phyloP scores from a whole-genome alignment of 2,113 vertebrate species.

The Oenanthe melanoleuca region DNA sequence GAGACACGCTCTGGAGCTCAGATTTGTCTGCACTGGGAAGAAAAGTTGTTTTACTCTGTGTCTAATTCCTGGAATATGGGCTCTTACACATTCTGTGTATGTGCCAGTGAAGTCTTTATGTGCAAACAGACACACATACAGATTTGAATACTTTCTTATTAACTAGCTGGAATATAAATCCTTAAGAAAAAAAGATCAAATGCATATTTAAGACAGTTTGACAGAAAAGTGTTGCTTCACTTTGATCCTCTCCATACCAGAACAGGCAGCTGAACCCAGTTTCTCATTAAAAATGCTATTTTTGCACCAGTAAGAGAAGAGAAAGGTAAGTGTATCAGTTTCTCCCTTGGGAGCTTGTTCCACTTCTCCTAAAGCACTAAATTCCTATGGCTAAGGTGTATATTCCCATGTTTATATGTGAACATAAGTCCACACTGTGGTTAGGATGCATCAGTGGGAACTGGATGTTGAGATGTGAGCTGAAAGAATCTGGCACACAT shows the following conservation, averaged over 20 bases:
- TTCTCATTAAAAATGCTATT: neutral
- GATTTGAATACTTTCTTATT: neutral
- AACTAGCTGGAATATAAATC: neutral
- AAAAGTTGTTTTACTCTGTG: neutral
- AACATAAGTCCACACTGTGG: neutral
- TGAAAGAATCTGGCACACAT: neutral
- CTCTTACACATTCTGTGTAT: neutral
- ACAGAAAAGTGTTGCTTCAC: neutral
- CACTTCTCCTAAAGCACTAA: neutral
- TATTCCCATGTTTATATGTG: neutral
- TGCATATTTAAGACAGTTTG: neutral
- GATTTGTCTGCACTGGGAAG: neutral
- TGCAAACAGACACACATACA: neutral
- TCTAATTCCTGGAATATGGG: neutral
- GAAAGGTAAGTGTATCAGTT: fast-evolving
- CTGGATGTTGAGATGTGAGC: neutral
- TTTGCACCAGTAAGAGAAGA: neutral
- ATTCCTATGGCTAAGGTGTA: neutral
- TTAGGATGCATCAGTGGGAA: neutral
- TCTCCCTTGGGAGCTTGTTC: neutral
- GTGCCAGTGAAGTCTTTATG: neutral
- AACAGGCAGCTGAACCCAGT: neutral
- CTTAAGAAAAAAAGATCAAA: neutral
- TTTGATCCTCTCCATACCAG: neutral
- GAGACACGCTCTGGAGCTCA: neutral